These are phyloP conservation scores for Melipona quadrifasciata DNA, from an alignment of 1,140 invertebrate species.

Conservation along the genomic window DNA sequence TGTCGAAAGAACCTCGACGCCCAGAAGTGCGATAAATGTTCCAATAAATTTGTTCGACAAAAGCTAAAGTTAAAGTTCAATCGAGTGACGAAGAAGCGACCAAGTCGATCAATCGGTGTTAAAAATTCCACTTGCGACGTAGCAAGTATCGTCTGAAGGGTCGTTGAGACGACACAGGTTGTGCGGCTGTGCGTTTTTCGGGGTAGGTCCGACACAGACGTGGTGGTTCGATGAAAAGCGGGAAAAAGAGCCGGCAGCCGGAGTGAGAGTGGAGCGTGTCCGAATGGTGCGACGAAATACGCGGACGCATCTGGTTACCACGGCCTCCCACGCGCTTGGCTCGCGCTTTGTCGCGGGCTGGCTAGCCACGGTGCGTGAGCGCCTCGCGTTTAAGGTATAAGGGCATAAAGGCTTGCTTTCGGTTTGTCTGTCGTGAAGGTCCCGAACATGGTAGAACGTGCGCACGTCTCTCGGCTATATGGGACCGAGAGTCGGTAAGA, in stretches of 20 bases:
- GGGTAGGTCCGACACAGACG: background rate
- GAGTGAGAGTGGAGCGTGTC: background rate
- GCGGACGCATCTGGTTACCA: conserved; percentile 39
- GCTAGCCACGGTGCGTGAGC: conserved; percentile 27
- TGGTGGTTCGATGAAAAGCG: conserved; percentile 9
- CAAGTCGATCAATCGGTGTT: no score
- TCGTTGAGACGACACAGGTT: no score
- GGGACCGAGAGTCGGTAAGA: conserved; percentile 74
- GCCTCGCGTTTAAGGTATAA: conserved; percentile 62
- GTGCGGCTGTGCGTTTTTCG: no score
- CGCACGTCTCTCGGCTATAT: conserved; percentile 69
- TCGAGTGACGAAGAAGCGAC: no score
- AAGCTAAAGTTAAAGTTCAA: no score
- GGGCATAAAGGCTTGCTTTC: conserved; percentile 66
- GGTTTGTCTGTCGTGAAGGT: conserved; percentile 59
- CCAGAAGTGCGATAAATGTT: no score
- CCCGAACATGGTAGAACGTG: conserved; percentile 69
- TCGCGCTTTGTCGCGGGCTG: conserved; percentile 47
- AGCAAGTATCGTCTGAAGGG: no score
- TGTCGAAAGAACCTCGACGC: no score
- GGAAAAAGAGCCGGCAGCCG: background rate
- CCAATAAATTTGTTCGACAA: no score
- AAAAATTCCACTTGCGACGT: no score
- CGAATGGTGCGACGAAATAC: conserved; percentile 36
- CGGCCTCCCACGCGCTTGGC: conserved; percentile 48